Percentiles rank a stretch among this genome's conserved stretches.
These are phyloP conservation scores for Microcebus tavaratra DNA, from an alignment of 2,113 vertebrate species.

Conservation along the genomic window DNA sequence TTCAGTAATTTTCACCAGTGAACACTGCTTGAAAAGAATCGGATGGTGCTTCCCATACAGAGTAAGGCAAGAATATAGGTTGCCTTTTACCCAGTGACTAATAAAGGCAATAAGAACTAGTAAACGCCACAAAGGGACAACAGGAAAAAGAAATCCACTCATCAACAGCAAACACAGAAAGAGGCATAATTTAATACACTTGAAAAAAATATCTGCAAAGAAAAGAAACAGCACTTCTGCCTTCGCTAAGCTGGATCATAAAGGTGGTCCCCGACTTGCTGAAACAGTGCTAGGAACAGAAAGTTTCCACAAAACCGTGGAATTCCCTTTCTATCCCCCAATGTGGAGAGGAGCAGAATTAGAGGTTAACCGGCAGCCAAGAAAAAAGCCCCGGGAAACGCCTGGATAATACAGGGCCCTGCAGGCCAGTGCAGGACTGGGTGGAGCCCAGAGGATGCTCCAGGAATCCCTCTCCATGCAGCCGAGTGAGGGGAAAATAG, in stretches of 20 bases:
- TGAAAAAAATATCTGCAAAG: not conserved
- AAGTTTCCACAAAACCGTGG: not conserved
- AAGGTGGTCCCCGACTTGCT: not conserved
- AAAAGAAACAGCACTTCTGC: not conserved
- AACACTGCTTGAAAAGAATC: not conserved
- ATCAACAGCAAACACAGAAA: not conserved
- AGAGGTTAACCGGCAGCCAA: not conserved
- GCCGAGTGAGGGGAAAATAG: not conserved
- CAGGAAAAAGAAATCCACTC: not conserved
- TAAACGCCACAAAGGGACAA: not conserved
- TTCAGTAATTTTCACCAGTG: conserved; percentile 50
- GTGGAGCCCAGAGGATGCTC: not conserved
- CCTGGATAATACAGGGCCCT: not conserved
- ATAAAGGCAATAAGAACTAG: not conserved
- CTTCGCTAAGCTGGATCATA: not conserved
- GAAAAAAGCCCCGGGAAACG: not conserved
- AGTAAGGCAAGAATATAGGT: not conserved
- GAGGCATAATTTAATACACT: not conserved
- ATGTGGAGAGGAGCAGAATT: not conserved
- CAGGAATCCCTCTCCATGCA: not conserved
- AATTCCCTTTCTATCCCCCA: not conserved
- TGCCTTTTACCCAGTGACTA: not conserved
- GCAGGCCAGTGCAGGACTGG: not conserved
- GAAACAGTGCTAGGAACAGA: not conserved
- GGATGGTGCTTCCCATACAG: not conserved